Percentiles rank a stretch among this genome's conserved stretches.
These are phyloP conservation scores for Shargacucullia verbasci DNA, from an alignment of 2,888 invertebrate genomes.

Conservation along the genomic window DNA sequence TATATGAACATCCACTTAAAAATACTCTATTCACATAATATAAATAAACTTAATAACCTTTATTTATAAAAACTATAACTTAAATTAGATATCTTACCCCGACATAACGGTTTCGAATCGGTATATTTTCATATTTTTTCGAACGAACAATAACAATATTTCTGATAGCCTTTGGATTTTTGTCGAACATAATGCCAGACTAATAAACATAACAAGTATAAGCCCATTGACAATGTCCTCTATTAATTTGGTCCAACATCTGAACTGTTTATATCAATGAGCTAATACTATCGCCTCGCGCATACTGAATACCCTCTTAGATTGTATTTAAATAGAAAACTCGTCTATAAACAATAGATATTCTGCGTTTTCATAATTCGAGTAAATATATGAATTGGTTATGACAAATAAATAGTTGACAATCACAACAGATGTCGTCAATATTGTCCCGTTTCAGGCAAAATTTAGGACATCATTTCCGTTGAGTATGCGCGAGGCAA, in stretches of 20 bases:
- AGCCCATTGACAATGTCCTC: slow-evolving; percentile 61
- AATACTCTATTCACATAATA: slow-evolving; percentile 65
- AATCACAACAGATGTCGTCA: slow-evolving; percentile 41
- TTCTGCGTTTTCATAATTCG: background rate
- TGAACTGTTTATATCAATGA: slow-evolving; percentile 63
- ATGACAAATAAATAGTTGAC: too few relatives aligned
- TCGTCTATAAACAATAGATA: slow-evolving; percentile 7
- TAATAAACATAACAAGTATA: slow-evolving; percentile 50
- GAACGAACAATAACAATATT: slow-evolving; percentile 46
- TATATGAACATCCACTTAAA: slow-evolving; percentile 52
- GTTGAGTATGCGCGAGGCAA: slow-evolving; percentile 53
- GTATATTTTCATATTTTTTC: slow-evolving; percentile 36
- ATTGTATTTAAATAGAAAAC: slow-evolving; percentile 19
- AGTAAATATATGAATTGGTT: slow-evolving; percentile 36
- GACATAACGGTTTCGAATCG: slow-evolving; percentile 50
- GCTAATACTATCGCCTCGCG: slow-evolving; percentile 64
- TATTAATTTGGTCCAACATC: slow-evolving; percentile 53
- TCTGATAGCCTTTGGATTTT: slow-evolving; percentile 54
- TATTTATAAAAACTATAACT: slow-evolving; percentile 54
- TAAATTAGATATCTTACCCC: slow-evolving; percentile 59
- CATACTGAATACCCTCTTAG: slow-evolving; percentile 36
- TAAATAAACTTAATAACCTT: slow-evolving; percentile 69
- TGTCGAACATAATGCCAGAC: slow-evolving; percentile 46
- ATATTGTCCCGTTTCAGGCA: slow-evolving; percentile 29
- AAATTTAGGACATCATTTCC: background rate